phyloP scores from a whole-genome alignment of 1,140 invertebrate genomes.

The Oryzaephilus surinamensis region DNA sequence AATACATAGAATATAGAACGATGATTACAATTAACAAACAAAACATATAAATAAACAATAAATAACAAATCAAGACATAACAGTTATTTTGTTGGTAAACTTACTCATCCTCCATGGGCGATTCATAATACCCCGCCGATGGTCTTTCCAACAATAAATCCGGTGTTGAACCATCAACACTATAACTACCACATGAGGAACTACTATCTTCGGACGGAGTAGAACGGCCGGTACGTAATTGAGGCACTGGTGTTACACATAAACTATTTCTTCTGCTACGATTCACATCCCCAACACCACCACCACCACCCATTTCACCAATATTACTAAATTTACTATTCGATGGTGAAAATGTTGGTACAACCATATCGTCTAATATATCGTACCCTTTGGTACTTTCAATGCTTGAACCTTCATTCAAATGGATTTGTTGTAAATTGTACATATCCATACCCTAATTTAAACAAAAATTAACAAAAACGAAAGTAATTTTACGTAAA shows the following conservation, averaged over 20 bases:
- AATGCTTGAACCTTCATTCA: conserved; percentile 14
- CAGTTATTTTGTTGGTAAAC: conserved; percentile 5
- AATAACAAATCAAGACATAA: background rate
- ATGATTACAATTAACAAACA: no score
- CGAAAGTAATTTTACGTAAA: background rate
- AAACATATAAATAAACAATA: conserved; percentile 1
- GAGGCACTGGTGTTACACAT: conserved; percentile 33
- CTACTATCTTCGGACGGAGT: conserved; percentile 50
- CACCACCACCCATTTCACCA: no score
- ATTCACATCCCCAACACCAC: no score
- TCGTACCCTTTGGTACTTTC: conserved; percentile 18
- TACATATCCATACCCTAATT: conserved; percentile 12
- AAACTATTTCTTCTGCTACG: no score
- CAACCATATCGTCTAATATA: conserved; percentile 31
- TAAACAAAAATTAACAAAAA: background rate
- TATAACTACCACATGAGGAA: conserved; percentile 55
- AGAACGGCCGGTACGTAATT: conserved; percentile 32
- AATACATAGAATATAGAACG: no score
- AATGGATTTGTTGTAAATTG: conserved; percentile 12
- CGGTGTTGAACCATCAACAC: conserved; percentile 45
- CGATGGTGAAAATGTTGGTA: conserved; percentile 37
- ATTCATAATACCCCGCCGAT: conserved; percentile 69
- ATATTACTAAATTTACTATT: conserved; percentile 35
- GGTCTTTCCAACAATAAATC: conserved; percentile 37
- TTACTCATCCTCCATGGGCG: conserved; percentile 59